Evolutionary conservation across 2,888 invertebrate genomes (phyloP), one percentile per base, ranked within the genome.

Genomic region (Silvanus unidentatus): DNA sequence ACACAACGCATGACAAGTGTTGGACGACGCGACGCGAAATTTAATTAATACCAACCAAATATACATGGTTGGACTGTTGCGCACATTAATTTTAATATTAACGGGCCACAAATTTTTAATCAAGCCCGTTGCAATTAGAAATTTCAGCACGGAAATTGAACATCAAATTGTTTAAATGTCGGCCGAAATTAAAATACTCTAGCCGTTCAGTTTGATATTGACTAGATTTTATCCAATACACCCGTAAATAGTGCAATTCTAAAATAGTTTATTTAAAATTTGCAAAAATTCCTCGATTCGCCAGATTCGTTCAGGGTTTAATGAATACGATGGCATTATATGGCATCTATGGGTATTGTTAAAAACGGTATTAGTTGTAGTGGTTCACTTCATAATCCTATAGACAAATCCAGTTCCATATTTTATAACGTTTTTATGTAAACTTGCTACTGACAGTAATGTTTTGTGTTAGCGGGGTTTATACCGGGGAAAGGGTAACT

Each of bases 381-480:
- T 32, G 32, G 32, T 50, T 43, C 47, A 49, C 45, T 48, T 50
- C 46, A 50, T 61, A 61, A 60, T 60, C 59, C 60, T 45, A 13
- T 13, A 42, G 48, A 55, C 62, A 66, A 66, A 68, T 66, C 64
- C 66, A 46, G 52, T 59, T 54, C 34, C 32, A 66, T 70, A 70
- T 68, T 70, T 70, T 66, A 69, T 50, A 32, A 56, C 57, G 64
- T 69, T 69, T 69, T 69, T 69, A 70, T 69, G 69, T 66, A 68
- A 67, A 69, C 66, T 65, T 70, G 69, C 48, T 62, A 55, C 57
- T 69, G 69, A 69, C 70, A 70, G 67, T 69, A 64, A 70, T 69
- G 66, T 65, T 22, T 22, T 22, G 22, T 22, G 22, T 22, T 22
- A 22, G 22, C 22, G 22, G 22, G 22, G 22, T 22, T 57, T 54